Conservation (phyloP, 2,888 invertebrate genomes). For the Chymomyza procnemis region DNA sequence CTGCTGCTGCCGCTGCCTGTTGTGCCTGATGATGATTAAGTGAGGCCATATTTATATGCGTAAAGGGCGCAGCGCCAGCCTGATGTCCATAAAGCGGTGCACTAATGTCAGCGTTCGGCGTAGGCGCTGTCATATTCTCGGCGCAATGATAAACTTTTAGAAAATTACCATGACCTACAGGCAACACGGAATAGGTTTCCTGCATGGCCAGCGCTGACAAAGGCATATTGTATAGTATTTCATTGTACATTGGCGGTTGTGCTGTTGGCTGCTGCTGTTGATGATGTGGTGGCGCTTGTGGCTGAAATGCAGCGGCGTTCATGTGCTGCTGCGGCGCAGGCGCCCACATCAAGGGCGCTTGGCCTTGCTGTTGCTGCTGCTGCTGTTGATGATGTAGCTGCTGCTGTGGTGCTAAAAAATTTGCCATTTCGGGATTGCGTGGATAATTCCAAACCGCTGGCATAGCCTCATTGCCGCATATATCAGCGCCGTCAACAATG, state of each 20-base stretch:
- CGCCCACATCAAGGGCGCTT: conserved; percentile 52
- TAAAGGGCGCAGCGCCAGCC: conserved; percentile 32
- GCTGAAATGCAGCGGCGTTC: conserved; percentile 26
- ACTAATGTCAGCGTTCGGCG: conserved; percentile 15
- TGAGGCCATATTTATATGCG: conserved; percentile 59
- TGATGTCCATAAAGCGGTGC: conserved; percentile 45
- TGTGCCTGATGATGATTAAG: conserved; percentile 42
- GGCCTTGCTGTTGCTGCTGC: conserved; percentile 42
- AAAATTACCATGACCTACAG: conserved; percentile 77
- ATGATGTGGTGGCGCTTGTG: conserved; percentile 34
- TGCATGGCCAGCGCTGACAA: conserved; percentile 60
- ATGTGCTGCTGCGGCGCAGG: conserved; percentile 28
- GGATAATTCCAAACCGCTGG: conserved; percentile 42
- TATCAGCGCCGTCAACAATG: conserved; percentile 38
- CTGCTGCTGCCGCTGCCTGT: conserved; percentile 16
- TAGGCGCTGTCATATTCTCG: conserved; percentile 50
- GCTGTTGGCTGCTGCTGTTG: conserved; percentile 13
- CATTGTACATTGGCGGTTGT: conserved; percentile 50
- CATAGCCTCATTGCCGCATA: conserved; percentile 28
- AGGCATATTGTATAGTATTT: conserved; percentile 66
- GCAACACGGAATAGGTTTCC: conserved; percentile 76
- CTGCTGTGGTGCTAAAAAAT: conserved; percentile 48
- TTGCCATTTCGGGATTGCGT: conserved; percentile 49
- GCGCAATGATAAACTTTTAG: conserved; percentile 77
- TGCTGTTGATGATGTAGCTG: conserved; percentile 30